Conservation (phyloP, 2,797 vertebrate genomes). For the Gallinago nigripennis region DNA sequence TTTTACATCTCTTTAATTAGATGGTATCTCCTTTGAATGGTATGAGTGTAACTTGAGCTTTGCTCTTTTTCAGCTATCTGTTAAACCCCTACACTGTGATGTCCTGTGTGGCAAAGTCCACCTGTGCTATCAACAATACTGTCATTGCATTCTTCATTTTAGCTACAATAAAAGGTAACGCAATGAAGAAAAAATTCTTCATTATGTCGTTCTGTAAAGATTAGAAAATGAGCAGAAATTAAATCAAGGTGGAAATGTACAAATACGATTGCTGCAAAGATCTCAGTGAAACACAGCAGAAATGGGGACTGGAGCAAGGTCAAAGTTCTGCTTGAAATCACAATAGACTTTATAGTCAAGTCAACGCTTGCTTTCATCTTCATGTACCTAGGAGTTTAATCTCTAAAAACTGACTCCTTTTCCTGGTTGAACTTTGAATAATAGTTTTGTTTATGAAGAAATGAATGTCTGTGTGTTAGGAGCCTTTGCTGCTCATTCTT, state of each 20-base stretch:
- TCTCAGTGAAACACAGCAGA: background rate
- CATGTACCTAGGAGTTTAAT: background rate
- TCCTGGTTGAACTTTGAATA: background rate
- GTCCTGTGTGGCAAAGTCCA: constrained; percentile 96
- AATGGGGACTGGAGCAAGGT: background rate
- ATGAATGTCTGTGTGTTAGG: background rate
- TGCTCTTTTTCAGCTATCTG: constrained; percentile 86
- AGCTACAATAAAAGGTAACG: constrained; percentile 89
- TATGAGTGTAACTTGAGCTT: background rate
- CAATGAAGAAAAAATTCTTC: background rate
- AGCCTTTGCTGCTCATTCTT: background rate
- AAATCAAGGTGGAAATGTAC: background rate
- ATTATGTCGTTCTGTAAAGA: background rate
- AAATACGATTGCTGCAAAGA: background rate
- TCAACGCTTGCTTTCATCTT: background rate
- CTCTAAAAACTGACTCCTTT: background rate
- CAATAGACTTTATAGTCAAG: background rate
- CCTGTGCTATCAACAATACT: constrained; percentile 93
- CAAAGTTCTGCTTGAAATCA: background rate
- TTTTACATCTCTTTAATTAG: background rate
- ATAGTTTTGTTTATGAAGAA: background rate
- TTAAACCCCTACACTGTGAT: constrained; percentile 95
- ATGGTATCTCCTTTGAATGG: background rate
- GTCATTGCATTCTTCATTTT: constrained; percentile 92
- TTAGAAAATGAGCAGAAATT: background rate